These are phyloP conservation scores for Caranx ignobilis DNA, from an alignment of 2,113 vertebrate genomes.

Conservation along the genomic window DNA sequence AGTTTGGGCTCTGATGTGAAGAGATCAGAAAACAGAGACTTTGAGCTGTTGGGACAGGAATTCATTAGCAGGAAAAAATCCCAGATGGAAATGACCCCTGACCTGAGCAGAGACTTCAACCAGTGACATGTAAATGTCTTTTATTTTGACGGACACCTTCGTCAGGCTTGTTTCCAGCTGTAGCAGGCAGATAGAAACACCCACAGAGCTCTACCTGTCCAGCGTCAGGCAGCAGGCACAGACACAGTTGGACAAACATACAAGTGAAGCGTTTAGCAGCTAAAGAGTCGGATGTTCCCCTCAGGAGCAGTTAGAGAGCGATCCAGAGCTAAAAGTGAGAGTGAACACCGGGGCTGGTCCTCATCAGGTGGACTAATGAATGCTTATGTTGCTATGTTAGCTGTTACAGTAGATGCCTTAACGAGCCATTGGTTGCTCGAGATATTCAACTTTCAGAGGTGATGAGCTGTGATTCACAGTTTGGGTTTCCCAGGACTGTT, in stretches of 20 bases:
- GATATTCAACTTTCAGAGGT: too few relatives aligned
- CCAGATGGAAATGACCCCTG: too few relatives aligned
- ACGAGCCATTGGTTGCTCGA: not conserved
- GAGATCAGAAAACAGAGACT: slow-evolving; percentile 6
- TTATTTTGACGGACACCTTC: not conserved
- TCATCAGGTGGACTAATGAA: not conserved
- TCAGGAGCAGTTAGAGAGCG: not conserved
- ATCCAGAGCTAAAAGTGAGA: not conserved
- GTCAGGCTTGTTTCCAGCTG: not conserved
- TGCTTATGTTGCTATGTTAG: not conserved
- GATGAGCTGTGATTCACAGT: not conserved
- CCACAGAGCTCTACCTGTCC: not conserved
- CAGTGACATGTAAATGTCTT: not conserved
- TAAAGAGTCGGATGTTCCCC: not conserved
- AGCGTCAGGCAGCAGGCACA: not conserved
- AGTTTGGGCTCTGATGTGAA: not conserved
- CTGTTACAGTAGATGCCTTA: not conserved
- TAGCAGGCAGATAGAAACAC: not conserved
- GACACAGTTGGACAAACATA: not conserved
- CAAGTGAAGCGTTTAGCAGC: not conserved
- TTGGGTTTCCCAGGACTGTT: not conserved
- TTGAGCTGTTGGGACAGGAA: too few relatives aligned
- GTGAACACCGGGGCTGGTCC: not conserved
- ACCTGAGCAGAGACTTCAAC: not conserved
- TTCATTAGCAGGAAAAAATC: not conserved